Conservation (phyloP, 1,140 invertebrate genomes). For the Calycopis cecrops region DNA sequence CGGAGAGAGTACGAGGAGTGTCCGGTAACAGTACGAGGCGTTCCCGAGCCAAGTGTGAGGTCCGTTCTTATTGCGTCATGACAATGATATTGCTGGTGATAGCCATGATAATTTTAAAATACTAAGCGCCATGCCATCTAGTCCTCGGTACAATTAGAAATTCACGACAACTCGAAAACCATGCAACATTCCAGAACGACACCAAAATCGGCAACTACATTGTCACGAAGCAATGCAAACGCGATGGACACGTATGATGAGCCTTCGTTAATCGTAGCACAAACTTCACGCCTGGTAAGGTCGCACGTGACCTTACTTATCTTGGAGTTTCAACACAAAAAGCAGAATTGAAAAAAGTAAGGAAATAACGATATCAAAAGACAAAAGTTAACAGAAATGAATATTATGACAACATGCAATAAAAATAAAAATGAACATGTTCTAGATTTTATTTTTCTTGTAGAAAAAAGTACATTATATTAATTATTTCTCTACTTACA, state of each 20-base stretch:
- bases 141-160: constrained; percentile 44
- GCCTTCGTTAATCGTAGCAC: constrained; percentile 25
- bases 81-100: constrained; percentile 71
- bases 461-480: no score
- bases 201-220: constrained; percentile 70
- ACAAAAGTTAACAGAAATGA: no score
- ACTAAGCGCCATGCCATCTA: constrained; percentile 68
- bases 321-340: no score
- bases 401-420: no score
- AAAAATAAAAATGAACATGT: no score
- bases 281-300: background rate
- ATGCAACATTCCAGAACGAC: constrained; percentile 71
- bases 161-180: constrained; percentile 51
- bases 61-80: constrained; percentile 68
- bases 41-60: constrained; percentile 43
- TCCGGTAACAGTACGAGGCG: background rate
- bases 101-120: constrained; percentile 64
- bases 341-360: no score
- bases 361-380: no score
- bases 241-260: constrained; percentile 45
- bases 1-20: no score
- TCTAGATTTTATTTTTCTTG: no score
- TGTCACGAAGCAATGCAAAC: constrained; percentile 72
- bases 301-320: no score
- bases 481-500: no score